These are phyloP conservation scores for Mesochorus sp. DNA, from an alignment of 2,888 invertebrate genomes.

Conservation along the genomic window DNA sequence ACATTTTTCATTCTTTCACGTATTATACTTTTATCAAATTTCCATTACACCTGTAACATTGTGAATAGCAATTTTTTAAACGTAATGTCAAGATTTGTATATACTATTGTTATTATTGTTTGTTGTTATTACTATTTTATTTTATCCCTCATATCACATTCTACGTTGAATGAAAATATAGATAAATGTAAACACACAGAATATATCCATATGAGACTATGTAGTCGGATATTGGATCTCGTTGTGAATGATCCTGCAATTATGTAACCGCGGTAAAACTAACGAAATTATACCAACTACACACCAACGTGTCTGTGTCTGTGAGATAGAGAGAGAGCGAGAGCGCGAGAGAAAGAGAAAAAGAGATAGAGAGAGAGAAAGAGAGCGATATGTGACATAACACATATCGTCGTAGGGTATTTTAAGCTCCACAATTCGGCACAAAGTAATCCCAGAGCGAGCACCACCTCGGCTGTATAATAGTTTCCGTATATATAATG, in stretches of 20 bases:
- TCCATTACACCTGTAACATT: no score
- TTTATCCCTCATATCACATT: no score
- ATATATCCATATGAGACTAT: no score
- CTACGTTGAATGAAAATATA: no score
- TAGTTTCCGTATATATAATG: constrained; percentile 17
- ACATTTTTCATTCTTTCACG: no score
- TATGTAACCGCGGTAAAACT: not conserved
- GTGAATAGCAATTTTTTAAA: no score
- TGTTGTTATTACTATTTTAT: no score
- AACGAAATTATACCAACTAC: not conserved
- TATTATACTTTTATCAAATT: no score
- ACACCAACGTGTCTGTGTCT: no score
- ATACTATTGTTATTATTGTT: no score
- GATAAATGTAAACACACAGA: no score
- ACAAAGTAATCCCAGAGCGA: constrained; percentile 41
- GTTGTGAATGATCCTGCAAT: not conserved
- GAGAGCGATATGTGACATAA: constrained; percentile 18
- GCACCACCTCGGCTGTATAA: constrained; percentile 29
- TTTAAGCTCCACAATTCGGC: constrained; percentile 33
- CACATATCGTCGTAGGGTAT: constrained; percentile 22
- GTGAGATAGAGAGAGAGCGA: not conserved
- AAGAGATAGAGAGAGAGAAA: not conserved
- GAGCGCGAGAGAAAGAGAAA: not conserved
- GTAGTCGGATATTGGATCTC: constrained; percentile 12
- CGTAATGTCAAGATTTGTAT: no score